Evolutionary conservation across 2,113 vertebrate genomes (phyloP).

Genomic region (Bucco capensis): DNA sequence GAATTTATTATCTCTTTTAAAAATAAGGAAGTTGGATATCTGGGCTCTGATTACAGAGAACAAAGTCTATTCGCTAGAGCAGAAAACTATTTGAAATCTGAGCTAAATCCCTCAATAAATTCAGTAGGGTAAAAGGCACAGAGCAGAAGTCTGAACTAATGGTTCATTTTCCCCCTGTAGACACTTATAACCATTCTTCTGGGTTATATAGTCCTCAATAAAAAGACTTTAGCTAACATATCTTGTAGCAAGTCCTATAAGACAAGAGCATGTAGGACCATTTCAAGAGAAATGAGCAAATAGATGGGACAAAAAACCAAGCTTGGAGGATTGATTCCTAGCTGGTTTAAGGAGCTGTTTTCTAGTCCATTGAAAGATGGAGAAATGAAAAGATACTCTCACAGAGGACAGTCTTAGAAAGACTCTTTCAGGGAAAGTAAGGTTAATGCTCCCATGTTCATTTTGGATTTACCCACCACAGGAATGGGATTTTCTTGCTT

Average conservation of each 20-base stretch:
- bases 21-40: neutral
- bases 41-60: neutral
- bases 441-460: neutral
- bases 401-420: neutral
- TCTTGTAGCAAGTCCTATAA: neutral
- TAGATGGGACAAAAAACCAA: neutral
- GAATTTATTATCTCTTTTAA: neutral
- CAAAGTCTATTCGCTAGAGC: neutral
- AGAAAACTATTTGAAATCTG: neutral
- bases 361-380: neutral
- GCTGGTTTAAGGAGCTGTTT: neutral
- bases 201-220: neutral
- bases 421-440: neutral
- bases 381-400: neutral
- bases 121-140: neutral
- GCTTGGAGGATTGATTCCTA: neutral
- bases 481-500: neutral
- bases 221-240: neutral
- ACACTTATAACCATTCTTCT: neutral
- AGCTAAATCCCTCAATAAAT: neutral
- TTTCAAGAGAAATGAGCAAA: neutral
- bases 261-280: neutral
- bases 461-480: neutral
- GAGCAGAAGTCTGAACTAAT: neutral
- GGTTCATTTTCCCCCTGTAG: neutral